phyloP scores from a whole-genome alignment of 1,140 invertebrate species.

The Reticulitermes speratus region DNA sequence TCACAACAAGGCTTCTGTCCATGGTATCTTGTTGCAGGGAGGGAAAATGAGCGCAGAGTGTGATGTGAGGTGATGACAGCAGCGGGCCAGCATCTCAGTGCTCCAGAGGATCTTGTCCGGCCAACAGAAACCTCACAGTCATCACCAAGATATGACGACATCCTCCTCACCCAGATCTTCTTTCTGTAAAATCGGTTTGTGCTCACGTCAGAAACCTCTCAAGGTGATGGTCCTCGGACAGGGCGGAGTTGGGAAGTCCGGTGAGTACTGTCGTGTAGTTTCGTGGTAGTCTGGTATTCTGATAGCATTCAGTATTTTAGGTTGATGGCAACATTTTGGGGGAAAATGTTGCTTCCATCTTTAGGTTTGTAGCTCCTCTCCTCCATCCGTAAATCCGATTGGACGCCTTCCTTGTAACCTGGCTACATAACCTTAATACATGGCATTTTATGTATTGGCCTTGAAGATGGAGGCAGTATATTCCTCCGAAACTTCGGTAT shows the following conservation, averaged over 20 bases:
- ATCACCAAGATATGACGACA: not conserved
- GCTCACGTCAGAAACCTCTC: conserved; percentile 55
- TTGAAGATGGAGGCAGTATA: too few species aligned
- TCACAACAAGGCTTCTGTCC: too few species aligned
- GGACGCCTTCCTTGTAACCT: too few species aligned
- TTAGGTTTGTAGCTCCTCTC: too few species aligned
- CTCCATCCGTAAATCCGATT: too few species aligned
- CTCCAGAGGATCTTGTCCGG: not conserved
- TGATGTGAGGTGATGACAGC: not conserved
- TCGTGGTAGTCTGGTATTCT: not conserved
- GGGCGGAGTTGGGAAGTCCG: conserved; percentile 75
- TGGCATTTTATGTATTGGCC: too few species aligned
- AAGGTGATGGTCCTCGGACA: conserved; percentile 75
- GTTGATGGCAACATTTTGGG: too few species aligned
- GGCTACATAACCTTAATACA: too few species aligned
- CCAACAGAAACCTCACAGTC: not conserved
- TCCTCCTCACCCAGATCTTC: not conserved
- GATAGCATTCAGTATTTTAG: too few species aligned
- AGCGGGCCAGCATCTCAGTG: not conserved
- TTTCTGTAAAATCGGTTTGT: conserved; percentile 26
- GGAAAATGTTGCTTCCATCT: too few species aligned
- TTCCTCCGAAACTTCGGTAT: too few species aligned
- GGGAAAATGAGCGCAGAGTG: not conserved
- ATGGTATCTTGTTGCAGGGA: not conserved
- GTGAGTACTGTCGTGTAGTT: conserved; percentile 48